Percentiles rank a stretch among this genome's conserved stretches.
Conservation (phyloP, 2,888 invertebrate species). For the Bibio marci region DNA sequence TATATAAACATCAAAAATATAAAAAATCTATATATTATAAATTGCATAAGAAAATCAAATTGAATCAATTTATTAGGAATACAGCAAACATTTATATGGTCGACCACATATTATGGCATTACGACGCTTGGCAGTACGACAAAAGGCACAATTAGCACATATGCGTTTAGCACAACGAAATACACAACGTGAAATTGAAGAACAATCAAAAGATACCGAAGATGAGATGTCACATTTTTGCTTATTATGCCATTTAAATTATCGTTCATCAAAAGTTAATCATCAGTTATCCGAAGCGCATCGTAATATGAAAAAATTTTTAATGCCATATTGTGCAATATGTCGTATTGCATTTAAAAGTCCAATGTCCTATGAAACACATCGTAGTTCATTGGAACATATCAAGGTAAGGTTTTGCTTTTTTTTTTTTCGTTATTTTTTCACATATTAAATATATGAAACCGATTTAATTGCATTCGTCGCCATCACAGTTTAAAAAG, state of each 20-base stretch:
- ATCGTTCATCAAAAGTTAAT: constrained; percentile 54
- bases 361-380: constrained; percentile 72
- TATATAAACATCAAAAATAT: too few species aligned
- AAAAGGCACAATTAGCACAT: constrained; percentile 53
- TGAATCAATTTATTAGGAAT: too few species aligned
- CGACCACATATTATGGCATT: constrained; percentile 55
- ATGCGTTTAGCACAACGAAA: constrained; percentile 67
- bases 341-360: constrained; percentile 65
- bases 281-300: constrained; percentile 68
- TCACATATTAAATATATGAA: too few species aligned
- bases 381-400: constrained; percentile 65
- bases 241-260: constrained; percentile 56
- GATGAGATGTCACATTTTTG: constrained; percentile 49
- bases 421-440: too few species aligned
- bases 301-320: constrained; percentile 68
- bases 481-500: too few species aligned
- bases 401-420: constrained; percentile 60
- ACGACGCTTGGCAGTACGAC: constrained; percentile 54
- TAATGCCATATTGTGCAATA: constrained; percentile 64
- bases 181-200: constrained; percentile 63
- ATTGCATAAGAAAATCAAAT: too few species aligned
- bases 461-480: too few species aligned
- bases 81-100: constrained; percentile 44
- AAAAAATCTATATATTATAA: too few species aligned
- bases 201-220: constrained; percentile 40